phyloP scores from a whole-genome alignment of 2,797 vertebrate genomes.

The Falco peregrinus region DNA sequence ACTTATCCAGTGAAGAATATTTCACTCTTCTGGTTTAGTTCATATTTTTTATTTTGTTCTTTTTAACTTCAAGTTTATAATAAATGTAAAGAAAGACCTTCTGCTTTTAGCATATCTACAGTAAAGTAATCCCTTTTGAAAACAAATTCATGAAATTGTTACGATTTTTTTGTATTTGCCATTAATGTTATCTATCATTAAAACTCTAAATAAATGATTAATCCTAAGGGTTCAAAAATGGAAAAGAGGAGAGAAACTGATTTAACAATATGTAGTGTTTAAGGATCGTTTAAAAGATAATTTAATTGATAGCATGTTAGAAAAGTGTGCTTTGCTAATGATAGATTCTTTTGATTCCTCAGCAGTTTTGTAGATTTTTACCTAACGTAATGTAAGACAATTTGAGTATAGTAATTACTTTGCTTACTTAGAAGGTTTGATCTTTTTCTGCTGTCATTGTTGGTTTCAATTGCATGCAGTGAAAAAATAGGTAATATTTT shows the following conservation, averaged over 20 bases:
- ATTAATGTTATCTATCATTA: background rate
- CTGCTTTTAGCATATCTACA: background rate
- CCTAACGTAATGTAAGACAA: background rate
- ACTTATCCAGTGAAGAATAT: background rate
- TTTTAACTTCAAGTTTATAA: background rate
- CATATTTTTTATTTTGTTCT: background rate
- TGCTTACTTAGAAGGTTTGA: conserved; percentile 52
- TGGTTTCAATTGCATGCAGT: conserved; percentile 16
- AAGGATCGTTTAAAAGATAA: background rate
- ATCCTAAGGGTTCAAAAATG: background rate
- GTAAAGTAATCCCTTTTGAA: background rate
- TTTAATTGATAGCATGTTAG: background rate
- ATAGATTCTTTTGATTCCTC: background rate
- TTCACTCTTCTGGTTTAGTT: background rate
- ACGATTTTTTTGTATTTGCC: background rate
- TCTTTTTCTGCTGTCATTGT: conserved; percentile 28
- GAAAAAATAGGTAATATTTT: conserved; percentile 62
- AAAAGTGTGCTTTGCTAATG: background rate
- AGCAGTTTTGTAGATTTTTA: background rate
- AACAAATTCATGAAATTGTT: background rate
- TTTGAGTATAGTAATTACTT: conserved; percentile 62
- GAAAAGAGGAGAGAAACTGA: background rate
- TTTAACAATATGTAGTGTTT: background rate
- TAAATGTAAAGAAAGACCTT: background rate
- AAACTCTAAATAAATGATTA: background rate